These are phyloP conservation scores for Oophaga sylvatica DNA, from an alignment of 2,797 vertebrate genomes.

Conservation along the genomic window DNA sequence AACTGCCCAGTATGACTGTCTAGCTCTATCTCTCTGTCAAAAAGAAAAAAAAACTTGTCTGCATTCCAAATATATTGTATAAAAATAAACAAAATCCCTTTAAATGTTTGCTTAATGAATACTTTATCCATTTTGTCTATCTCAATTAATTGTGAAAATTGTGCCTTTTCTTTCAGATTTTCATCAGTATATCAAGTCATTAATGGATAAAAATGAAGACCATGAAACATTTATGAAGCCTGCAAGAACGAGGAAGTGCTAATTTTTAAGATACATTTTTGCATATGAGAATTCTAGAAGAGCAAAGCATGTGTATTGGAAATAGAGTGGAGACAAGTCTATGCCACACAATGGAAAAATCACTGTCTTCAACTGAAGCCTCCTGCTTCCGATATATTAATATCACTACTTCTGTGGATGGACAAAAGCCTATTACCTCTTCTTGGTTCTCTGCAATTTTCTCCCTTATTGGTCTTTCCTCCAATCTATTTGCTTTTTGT, in stretches of 20 bases:
- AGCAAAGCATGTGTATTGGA: slow-evolving; percentile 14
- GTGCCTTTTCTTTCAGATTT: neutral
- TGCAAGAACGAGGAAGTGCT: neutral
- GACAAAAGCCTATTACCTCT: slow-evolving; percentile 69
- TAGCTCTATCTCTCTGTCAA: no score
- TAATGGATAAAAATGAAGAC: neutral
- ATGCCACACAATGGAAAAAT: slow-evolving; percentile 57
- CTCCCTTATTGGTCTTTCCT: slow-evolving; percentile 80
- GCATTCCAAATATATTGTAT: no score
- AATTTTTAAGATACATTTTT: neutral
- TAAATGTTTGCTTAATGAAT: neutral
- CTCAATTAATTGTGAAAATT: neutral
- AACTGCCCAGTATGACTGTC: no score
- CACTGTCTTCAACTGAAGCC: fast-evolving
- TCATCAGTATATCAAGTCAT: neutral
- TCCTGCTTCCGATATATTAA: slow-evolving; percentile 69
- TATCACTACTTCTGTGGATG: slow-evolving; percentile 41
- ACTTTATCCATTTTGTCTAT: neutral
- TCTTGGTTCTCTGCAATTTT: slow-evolving; percentile 82
- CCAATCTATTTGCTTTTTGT: slow-evolving; percentile 88
- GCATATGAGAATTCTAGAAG: neutral
- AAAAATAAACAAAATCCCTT: no score
- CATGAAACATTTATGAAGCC: neutral
- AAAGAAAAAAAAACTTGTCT: no score
- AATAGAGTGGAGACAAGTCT: neutral